Evolutionary conservation across 2,113 vertebrate genomes (phyloP), one percentile per base, ranked within the genome.

Genomic region (Leucopternis melanops): DNA sequence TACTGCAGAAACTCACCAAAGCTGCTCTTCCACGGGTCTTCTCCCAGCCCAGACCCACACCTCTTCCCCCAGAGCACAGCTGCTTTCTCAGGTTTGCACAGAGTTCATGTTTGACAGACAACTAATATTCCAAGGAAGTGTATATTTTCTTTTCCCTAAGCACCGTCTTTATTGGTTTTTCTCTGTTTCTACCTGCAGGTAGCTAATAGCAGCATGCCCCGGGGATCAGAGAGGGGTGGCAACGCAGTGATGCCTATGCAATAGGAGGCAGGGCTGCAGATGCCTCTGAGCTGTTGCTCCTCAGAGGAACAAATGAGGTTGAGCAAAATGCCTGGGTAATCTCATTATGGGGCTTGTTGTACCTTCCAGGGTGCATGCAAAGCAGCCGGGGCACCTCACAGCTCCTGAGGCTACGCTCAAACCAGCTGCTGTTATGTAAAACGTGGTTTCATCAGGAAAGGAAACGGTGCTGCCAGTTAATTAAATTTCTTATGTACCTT

Each of bases 361-460:
- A 69, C 66, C 38, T 79, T 29, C 3, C 3, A n/a, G 66, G 47
- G 42, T 62, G n/a, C 18, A 5, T 18, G n/a, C 6, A 13, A 49
- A 81, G 69, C 42, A 32, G 45, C 42, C 0, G 0, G 54, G n/a
- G 12, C 42, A 79, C 17, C 61, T 49, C 3, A 0, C 2, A 3
- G 40, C 27, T 86, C 80, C 73, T 2, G 7, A 57, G 50, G 27
- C 55, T 81, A 14, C 4, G 10, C 73, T 74, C 45, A 77, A 81
- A 73, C 17, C 50, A 73, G 67, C 45, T 42, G 23, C 34, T 90
- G 26, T 32, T 44, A 15, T 12, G 11, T 75, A 25, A 92, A 88
- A 22, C 0, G 0, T 44, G 52, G 29, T 85, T 94, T 87, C 25
- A 36, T 47, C 27, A 32, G 61, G 61, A 49, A 73, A 89, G 31